These are phyloP conservation scores for Diplodus puntazzo DNA, from an alignment of 2,797 vertebrate species.

Conservation along the genomic window DNA sequence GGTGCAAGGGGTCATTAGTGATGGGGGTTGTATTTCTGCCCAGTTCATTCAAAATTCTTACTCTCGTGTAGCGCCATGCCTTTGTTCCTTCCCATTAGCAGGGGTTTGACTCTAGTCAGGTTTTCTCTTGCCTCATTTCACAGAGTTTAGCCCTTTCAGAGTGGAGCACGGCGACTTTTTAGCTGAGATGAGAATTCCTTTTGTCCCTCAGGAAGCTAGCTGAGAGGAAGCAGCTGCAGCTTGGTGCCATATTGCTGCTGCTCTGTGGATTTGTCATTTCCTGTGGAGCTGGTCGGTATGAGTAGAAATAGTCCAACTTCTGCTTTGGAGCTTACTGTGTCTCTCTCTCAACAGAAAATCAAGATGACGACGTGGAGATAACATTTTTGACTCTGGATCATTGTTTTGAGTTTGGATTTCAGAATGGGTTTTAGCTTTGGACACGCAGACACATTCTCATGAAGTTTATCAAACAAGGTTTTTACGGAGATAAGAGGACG, in stretches of 20 bases:
- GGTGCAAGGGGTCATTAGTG: slow-evolving; percentile 74
- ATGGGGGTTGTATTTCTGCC: slow-evolving; percentile 73
- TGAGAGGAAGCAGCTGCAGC: slow-evolving; percentile 86
- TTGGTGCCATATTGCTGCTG: slow-evolving; percentile 80
- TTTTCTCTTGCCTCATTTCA: slow-evolving; percentile 72
- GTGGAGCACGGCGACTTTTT: slow-evolving; percentile 70
- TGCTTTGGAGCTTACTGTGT: slow-evolving; percentile 62
- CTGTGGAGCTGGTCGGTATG: slow-evolving; percentile 76
- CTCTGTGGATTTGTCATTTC: slow-evolving; percentile 86
- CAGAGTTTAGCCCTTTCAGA: slow-evolving; percentile 72
- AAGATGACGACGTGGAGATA: slow-evolving; percentile 75
- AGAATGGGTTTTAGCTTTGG: slow-evolving; percentile 42
- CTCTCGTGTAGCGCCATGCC: slow-evolving; percentile 49
- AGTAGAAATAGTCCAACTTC: slow-evolving; percentile 60
- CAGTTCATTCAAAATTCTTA: slow-evolving; percentile 69
- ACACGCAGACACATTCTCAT: slow-evolving; percentile 20
- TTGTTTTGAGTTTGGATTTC: slow-evolving; percentile 14
- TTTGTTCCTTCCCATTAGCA: slow-evolving; percentile 73
- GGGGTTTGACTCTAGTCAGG: slow-evolving; percentile 64
- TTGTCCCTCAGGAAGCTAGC: slow-evolving; percentile 83
- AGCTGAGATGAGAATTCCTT: slow-evolving; percentile 79
- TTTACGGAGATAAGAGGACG: slow-evolving; percentile 49
- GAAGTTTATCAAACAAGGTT: slow-evolving; percentile 21
- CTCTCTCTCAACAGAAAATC: slow-evolving; percentile 78
- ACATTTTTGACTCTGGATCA: slow-evolving; percentile 37